A percentile compares a stretch with the other conserved stretches of the same genome.
These are phyloP conservation scores for Empis livida DNA, from an alignment of 2,888 invertebrate genomes.

Conservation along the genomic window DNA sequence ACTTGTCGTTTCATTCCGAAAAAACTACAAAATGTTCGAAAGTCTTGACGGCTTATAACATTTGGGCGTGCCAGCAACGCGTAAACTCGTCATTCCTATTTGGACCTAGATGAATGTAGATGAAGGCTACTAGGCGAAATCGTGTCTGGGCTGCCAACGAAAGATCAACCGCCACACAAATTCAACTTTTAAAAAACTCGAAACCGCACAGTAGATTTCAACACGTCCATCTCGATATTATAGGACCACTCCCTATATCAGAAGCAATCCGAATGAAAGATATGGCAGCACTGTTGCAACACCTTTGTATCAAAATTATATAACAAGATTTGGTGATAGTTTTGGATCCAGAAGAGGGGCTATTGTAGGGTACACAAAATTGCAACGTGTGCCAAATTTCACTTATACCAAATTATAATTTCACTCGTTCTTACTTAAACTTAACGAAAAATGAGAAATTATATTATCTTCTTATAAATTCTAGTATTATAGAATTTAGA, in stretches of 20 bases:
- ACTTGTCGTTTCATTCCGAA: constrained; percentile 11
- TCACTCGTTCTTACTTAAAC: too few relatives aligned
- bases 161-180: neutral
- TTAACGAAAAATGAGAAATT: too few relatives aligned
- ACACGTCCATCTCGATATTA: too few relatives aligned
- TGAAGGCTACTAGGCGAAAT: neutral
- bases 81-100: constrained; percentile 8
- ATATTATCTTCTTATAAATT: too few relatives aligned
- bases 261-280: neutral
- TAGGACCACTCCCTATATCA: neutral
- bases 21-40: neutral
- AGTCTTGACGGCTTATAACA: neutral
- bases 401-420: too few relatives aligned
- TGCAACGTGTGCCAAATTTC: too few relatives aligned
- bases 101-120: constrained; percentile 4
- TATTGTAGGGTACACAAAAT: too few relatives aligned
- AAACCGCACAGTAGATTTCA: neutral
- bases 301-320: too few relatives aligned
- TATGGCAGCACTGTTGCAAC: neutral
- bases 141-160: neutral
- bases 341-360: too few relatives aligned
- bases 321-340: too few relatives aligned
- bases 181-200: neutral
- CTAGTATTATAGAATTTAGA: too few relatives aligned
- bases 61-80: constrained; percentile 1